Percentiles rank a stretch among this genome's conserved stretches.
phyloP scores from a whole-genome alignment of 2,888 invertebrate genomes.

The Lottia gigantea region DNA sequence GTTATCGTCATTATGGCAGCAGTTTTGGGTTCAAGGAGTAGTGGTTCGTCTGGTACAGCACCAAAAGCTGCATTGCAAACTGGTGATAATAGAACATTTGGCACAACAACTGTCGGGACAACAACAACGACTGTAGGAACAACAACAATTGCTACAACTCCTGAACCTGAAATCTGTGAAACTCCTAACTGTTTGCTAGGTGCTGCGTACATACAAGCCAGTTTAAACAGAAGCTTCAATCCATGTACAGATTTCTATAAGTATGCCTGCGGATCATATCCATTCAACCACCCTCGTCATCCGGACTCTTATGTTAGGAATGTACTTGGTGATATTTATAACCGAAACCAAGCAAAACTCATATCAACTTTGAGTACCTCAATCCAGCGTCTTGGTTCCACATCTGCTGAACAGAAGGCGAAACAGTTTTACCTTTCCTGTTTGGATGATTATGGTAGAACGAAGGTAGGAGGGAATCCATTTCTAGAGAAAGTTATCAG shows the following conservation, averaged over 20 bases:
- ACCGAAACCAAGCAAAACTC: conserved; percentile 49
- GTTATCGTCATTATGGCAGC: conserved; percentile 46
- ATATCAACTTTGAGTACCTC: conserved; percentile 19
- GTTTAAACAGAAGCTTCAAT: conserved; percentile 51
- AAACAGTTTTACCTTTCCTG: conserved; percentile 75
- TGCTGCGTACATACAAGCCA: conserved; percentile 41
- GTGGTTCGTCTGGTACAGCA: conserved; percentile 1
- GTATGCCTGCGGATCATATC: conserved; percentile 71
- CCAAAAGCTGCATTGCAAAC: not conserved
- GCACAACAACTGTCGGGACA: too few species aligned
- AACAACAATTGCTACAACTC: not conserved
- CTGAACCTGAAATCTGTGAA: conserved; percentile 31
- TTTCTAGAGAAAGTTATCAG: conserved; percentile 44
- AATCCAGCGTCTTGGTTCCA: not conserved
- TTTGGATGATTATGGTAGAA: conserved; percentile 61
- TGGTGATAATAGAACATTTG: not conserved
- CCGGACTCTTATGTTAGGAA: conserved; percentile 33
- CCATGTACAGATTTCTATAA: conserved; percentile 71
- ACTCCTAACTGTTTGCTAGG: conserved; percentile 47
- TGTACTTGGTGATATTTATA: conserved; percentile 42
- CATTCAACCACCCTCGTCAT: conserved; percentile 52
- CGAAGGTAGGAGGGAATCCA: conserved; percentile 41
- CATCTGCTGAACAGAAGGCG: conserved; percentile 72
- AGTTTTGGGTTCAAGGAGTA: conserved; percentile 31
- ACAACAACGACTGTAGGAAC: too few species aligned